These are phyloP conservation scores for Eurystomus gularis DNA, from an alignment of 2,113 vertebrate genomes.

Conservation along the genomic window DNA sequence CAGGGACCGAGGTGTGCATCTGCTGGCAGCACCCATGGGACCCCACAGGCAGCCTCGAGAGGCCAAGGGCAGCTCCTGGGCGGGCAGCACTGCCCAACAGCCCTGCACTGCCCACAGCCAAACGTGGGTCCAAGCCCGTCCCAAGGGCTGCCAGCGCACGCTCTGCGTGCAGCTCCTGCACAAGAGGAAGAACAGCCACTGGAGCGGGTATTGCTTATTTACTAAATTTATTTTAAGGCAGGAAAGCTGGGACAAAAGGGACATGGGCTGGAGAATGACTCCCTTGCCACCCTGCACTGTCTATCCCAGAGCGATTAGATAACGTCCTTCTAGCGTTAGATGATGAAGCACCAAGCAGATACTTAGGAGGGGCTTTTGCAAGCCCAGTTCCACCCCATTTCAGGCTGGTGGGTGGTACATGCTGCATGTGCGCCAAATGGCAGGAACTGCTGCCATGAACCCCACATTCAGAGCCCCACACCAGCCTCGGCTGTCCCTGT, in stretches of 20 bases:
- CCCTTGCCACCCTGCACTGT: neutral
- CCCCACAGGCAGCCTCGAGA: neutral
- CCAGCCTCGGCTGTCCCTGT: neutral
- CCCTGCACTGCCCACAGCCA: neutral
- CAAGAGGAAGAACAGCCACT: neutral
- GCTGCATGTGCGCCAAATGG: neutral
- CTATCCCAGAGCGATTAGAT: neutral
- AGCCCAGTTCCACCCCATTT: neutral
- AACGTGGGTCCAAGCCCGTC: neutral
- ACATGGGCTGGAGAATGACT: rapidly evolving
- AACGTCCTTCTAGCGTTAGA: neutral
- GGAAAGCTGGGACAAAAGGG: neutral
- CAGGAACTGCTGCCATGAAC: neutral
- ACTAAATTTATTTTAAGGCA: neutral
- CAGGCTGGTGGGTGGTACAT: neutral
- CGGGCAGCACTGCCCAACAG: neutral
- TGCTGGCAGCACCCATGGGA: neutral
- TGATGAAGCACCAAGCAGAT: neutral
- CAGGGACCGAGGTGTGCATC: neutral
- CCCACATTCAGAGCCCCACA: rapidly evolving
- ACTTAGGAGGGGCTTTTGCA: neutral
- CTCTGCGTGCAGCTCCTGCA: neutral
- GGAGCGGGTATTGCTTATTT: neutral
- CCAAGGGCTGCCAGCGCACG: neutral
- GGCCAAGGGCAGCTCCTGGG: rapidly evolving